These are phyloP conservation scores for Bradynema listronoti DNA, from an alignment of 1,140 invertebrate genomes.

Conservation along the genomic window DNA sequence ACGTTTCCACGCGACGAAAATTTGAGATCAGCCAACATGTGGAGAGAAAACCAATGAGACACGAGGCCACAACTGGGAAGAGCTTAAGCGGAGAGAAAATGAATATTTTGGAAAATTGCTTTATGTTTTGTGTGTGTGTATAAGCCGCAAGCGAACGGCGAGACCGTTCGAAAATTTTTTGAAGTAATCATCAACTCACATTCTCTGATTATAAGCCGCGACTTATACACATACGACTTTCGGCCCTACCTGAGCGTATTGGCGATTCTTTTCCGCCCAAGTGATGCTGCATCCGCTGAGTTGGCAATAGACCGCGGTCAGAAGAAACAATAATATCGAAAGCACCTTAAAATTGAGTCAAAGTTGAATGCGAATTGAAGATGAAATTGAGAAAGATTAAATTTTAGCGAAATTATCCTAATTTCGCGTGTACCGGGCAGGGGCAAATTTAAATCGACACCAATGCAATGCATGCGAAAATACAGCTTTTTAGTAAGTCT, in stretches of 20 bases:
- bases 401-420: no score
- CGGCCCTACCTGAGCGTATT: constrained; percentile 22
- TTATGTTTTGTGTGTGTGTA: not conserved
- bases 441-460: no score
- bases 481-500: constrained; percentile 32
- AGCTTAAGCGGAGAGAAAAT: no score
- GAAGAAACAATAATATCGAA: constrained; percentile 22
- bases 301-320: constrained; percentile 27
- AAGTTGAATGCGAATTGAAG: no score
- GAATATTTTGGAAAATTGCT: constrained; percentile 5
- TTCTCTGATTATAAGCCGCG: not conserved
- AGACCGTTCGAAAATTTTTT: not conserved
- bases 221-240: constrained; percentile 5
- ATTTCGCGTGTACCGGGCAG: no score
- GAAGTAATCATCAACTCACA: not conserved
- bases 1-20: constrained; percentile 27
- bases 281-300: constrained; percentile 21
- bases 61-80: constrained; percentile 26
- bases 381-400: no score
- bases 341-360: constrained; percentile 10
- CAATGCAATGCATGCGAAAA: constrained; percentile 24
- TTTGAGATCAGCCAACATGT: constrained; percentile 31
- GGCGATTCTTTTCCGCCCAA: constrained; percentile 23
- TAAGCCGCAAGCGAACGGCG: not conserved
- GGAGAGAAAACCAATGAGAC: constrained; percentile 30